Percentiles rank a stretch among this genome's conserved stretches.
These are phyloP conservation scores for Lucifuga dentata DNA, from an alignment of 2,113 vertebrate species.

Conservation along the genomic window DNA sequence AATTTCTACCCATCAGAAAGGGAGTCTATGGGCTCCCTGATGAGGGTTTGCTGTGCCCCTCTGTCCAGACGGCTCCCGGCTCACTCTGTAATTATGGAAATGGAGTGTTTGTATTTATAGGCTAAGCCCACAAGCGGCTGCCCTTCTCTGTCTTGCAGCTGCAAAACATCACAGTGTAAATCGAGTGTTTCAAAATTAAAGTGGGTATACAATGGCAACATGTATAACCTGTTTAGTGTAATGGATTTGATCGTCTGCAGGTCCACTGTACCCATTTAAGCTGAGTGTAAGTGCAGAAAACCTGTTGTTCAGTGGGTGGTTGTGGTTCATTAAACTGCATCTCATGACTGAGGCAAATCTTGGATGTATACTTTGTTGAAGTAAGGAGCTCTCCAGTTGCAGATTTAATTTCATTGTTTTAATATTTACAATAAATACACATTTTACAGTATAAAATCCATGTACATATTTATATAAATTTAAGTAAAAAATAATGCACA, in stretches of 20 bases:
- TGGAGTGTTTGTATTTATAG: slow-evolving; percentile 95
- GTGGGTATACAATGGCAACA: slow-evolving; percentile 61
- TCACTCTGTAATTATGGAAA: slow-evolving; percentile 90
- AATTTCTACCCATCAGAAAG: slow-evolving; percentile 77
- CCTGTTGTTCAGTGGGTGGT: slow-evolving; percentile 36
- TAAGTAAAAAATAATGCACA: slow-evolving; percentile 87
- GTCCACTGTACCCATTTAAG: slow-evolving; percentile 21
- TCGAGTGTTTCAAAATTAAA: slow-evolving; percentile 75
- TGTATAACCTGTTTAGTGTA: slow-evolving; percentile 47
- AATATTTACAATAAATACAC: slow-evolving; percentile 93
- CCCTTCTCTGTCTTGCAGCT: slow-evolving; percentile 86
- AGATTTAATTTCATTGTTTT: slow-evolving; percentile 81
- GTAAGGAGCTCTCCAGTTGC: slow-evolving; percentile 17
- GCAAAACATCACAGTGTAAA: slow-evolving; percentile 86
- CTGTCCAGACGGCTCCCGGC: slow-evolving; percentile 87
- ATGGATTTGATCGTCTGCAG: slow-evolving; percentile 53
- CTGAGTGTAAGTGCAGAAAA: neutral
- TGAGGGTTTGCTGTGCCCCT: slow-evolving; percentile 80
- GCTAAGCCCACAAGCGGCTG: slow-evolving; percentile 89
- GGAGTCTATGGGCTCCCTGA: slow-evolving; percentile 77
- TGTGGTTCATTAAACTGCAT: slow-evolving; percentile 36
- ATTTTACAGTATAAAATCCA: slow-evolving; percentile 91
- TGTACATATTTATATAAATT: slow-evolving; percentile 90
- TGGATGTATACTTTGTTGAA: slow-evolving; percentile 27
- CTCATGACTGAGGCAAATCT: too few species aligned